Base-by-base conservation (phyloP, 2,113 vertebrate genomes). In the Erinaceus europaeus region DNA sequence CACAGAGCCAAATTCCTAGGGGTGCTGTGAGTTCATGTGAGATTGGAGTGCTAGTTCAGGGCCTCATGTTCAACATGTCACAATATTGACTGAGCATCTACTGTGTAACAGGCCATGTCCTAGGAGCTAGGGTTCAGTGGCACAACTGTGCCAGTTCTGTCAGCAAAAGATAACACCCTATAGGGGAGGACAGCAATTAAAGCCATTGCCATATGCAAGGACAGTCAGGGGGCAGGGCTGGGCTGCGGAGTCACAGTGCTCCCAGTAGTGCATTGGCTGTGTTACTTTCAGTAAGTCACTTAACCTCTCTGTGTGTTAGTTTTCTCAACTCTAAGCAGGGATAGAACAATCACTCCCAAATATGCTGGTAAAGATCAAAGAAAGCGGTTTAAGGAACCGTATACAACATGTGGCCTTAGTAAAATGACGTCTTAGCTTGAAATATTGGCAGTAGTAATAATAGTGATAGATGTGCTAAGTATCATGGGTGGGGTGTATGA, bases 251-350 rank as follows among this genome's bases (percentile, higher is more conserved):
- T 25, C 27, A 38, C 5, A 4, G 32, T 1, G 46, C 77, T 55
- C 29, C 8, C 0, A 0, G 52, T 29, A 6, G n/a, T n/a, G n/a
- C n/a, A 4, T 1, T 0, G 2, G 46, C 52, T 46, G n/a, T n/a
- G n/a, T 61, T 34, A n/a, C n/a, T n/a, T n/a, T n/a, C n/a, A n/a
- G n/a, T n/a, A n/a, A n/a, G n/a, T n/a, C n/a, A n/a, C n/a, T n/a
- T n/a, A n/a, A n/a, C n/a, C n/a, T n/a, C n/a, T n/a, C n/a, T n/a
- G n/a, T n/a, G n/a, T n/a, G n/a, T n/a, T n/a, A n/a, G n/a, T n/a
- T n/a, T n/a, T n/a, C n/a, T n/a, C n/a, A n/a, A n/a, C n/a, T n/a
- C n/a, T 40, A 42, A 76, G 18, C n/a, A 68, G 13, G 59, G 42
- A 23, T 0, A 13, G 73, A 48, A 21, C 3, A 32, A 0, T 5